Percentiles rank a stretch among this genome's conserved stretches.
Conservation (phyloP, 2,888 invertebrate genomes). For the Ptychoptera contaminata region DNA sequence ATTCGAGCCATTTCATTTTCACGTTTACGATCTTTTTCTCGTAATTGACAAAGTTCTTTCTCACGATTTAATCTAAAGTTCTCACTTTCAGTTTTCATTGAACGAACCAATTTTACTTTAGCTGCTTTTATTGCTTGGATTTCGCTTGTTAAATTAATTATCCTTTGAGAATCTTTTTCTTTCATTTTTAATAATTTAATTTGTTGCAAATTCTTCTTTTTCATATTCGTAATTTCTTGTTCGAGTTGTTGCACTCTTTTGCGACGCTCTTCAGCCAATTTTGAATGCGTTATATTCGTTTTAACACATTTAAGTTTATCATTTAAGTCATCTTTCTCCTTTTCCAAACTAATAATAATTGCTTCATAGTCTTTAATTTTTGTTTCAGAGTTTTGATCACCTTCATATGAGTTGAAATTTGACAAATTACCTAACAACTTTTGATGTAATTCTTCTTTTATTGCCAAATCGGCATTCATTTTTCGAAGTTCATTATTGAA, state of each 20-base stretch:
- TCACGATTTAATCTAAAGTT: conserved; percentile 62
- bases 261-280: conserved; percentile 57
- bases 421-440: conserved; percentile 22
- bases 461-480: conserved; percentile 30
- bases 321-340: conserved; percentile 56
- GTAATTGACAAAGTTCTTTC: conserved; percentile 59
- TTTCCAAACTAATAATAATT: conserved; percentile 51
- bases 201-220: conserved; percentile 56
- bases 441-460: conserved; percentile 26
- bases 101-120: conserved; percentile 64
- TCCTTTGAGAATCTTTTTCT: conserved; percentile 65
- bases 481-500: conserved; percentile 51
- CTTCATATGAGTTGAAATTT: conserved; percentile 15
- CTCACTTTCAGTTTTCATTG: conserved; percentile 73
- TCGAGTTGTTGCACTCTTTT: conserved; percentile 65
- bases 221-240: conserved; percentile 51
- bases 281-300: conserved; percentile 38
- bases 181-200: conserved; percentile 50
- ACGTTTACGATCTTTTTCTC: conserved; percentile 66
- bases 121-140: conserved; percentile 62
- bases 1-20: conserved; percentile 66
- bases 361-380: conserved; percentile 49
- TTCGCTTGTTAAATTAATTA: conserved; percentile 55
- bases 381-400: conserved; percentile 32
- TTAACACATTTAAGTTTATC: conserved; percentile 48